Percentiles rank a stretch among this genome's conserved stretches.
These are phyloP conservation scores for Limnodromus scolopaceus DNA, from an alignment of 2,797 vertebrate species.

Conservation along the genomic window DNA sequence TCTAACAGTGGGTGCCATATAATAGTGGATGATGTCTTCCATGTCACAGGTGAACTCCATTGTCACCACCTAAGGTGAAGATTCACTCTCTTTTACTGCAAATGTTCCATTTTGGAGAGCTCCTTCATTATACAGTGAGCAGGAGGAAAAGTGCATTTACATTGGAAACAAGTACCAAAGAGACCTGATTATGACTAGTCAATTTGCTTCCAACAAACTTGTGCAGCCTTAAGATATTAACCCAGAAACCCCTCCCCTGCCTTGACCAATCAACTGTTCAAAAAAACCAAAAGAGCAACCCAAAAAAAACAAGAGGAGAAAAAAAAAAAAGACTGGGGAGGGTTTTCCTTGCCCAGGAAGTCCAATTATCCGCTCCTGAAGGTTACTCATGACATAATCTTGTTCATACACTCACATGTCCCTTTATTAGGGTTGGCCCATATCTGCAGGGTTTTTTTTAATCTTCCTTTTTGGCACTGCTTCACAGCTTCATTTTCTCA, in stretches of 20 bases:
- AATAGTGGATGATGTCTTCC: neutral
- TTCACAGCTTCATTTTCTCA: constrained; percentile 26
- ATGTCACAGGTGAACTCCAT: neutral
- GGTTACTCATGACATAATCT: neutral
- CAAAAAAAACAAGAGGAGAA: neutral
- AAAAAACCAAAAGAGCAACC: neutral
- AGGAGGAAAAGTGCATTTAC: neutral
- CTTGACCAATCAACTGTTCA: fast-evolving
- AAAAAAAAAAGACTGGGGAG: fast-evolving
- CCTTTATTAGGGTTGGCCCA: neutral
- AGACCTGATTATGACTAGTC: neutral
- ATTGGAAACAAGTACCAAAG: neutral
- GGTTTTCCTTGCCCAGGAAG: neutral
- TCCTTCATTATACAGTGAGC: neutral
- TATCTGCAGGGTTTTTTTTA: neutral
- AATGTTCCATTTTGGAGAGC: neutral
- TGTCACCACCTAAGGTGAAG: neutral
- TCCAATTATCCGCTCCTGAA: neutral
- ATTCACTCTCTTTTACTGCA: neutral
- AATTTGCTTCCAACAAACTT: neutral
- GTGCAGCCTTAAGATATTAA: neutral
- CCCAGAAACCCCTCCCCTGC: fast-evolving
- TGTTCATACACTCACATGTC: neutral
- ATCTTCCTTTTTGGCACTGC: neutral
- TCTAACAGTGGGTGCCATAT: neutral